Base-by-base conservation (phyloP, 2,888 invertebrate genomes). In the Pediacus dermestoides region DNA sequence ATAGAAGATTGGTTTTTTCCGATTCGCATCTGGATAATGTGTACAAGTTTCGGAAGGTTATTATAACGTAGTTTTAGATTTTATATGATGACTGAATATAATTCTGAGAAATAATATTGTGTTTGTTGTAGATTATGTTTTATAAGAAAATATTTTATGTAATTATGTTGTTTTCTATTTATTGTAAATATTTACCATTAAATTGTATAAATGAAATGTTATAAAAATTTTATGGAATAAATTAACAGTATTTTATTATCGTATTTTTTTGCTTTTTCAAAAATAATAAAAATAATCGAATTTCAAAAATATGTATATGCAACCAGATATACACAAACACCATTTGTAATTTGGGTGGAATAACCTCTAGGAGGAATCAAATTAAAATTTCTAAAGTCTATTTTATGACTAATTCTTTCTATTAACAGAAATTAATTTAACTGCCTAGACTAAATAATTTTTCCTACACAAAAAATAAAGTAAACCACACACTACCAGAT, bases 31-130 rank as follows among this genome's bases (percentile, higher is more conserved):
- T 43, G 2, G 41, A 45, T n/a, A 41, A 44, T 31, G 34, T 46
- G 16, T 46, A 46, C 37, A 44, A 37, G 33, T 37, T 37, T 32
- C 46, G 46, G 30, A 49, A 48, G 41, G 42, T 48, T 13, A 40
- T 35, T 16, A 39, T 37, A 21, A 39, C 39, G 11, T 46, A 41
- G 31, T 31, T 31, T 28, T 11, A 31, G 10, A 7, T 18, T 7
- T 18, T 18, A 18, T 18, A 18, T 18, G n/a, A 7, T 18, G 6
- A 7, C n/a, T 18, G 21, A 18, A 18, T 18, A 7, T 18, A 7
- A 7, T 18, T 18, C 21, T 18, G 6, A 18, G n/a, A n/a, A n/a
- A n/a, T n/a, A n/a, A n/a, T n/a, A n/a, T n/a, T n/a, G n/a, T n/a
- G n/a, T n/a, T n/a, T n/a, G n/a, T n/a, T n/a, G n/a, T n/a, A n/a